Base-by-base conservation (phyloP, 1,140 invertebrate species). In the Drosophila nasuta region DNA sequence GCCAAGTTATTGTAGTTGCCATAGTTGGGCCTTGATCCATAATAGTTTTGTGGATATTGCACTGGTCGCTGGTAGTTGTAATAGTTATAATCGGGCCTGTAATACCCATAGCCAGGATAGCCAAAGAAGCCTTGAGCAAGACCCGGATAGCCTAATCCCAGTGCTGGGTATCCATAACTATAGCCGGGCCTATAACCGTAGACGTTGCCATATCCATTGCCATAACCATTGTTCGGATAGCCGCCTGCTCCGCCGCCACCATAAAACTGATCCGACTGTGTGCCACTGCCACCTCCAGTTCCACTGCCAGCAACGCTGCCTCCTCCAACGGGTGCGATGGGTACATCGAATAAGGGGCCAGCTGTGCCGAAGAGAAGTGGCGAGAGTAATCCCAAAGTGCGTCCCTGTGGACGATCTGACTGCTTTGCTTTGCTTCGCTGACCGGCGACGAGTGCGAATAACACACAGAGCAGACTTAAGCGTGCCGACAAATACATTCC, bases 331-430 rank as follows among this genome's bases (percentile, higher is more conserved):
- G 64, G 67, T 7, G 59, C 51, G 10, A 88, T 65, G 2, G 86
- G 81, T 5, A 62, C 73, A 75, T 90, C 87, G 7, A 58, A 81
- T 7, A 90, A 56, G 0, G 71, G 17, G 0, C 58, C 68, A 33
- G 60, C 63, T 4, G 57, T 56, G 1, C 75, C 75, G n/a, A 85
- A 48, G 4, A 91, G 49, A 3, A 92, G 45, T 3, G 91, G 91
- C 0, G 81, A 69, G 15, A 92, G 38, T 8, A 92, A 35, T 1
- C 91, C 91, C 51, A 92, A 25, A 0, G 91, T 92, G 15, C 91
- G 72, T 51, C 86, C 87, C 51, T 91, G 75, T 0, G 70, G 43
- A 7, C 56, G 68, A 13, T 63, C 49, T 2, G 48, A 5, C 3
- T 25, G 20, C 7, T 51, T 64, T 5, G 65, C 7, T 38, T 51